Base-by-base conservation (phyloP, 2,113 vertebrate species). In the Scortum barcoo region DNA sequence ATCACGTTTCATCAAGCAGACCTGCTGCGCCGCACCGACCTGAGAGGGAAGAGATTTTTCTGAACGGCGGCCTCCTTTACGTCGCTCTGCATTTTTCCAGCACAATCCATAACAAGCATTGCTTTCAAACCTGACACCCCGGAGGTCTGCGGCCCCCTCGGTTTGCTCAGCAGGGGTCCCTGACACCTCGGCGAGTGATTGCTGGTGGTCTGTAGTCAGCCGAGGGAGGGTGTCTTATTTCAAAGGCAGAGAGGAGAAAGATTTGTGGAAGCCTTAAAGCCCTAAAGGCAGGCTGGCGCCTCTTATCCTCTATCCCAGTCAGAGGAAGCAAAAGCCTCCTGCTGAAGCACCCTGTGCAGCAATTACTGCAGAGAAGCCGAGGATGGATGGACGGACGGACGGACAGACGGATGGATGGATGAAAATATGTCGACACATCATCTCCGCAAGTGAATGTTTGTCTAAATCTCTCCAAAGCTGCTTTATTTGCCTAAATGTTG, bases 231-330 rank as follows among this genome's bases (percentile, higher is more conserved):
- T 84, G 82, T 87, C 80, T 74, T 26, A 71, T 90, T 85, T 90
- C 83, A 87, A 89, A 78, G 73, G 90, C 33, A 36, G 40, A 72
- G 83, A 71, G 68, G 69, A 86, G 84, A 69, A 68, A 79, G 86
- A 83, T 90, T 83, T 86, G 81, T 77, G 60, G 75, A 66, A 81
- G 67, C 78, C 85, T 80, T 80, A 81, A 86, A 87, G 79, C 80
- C 85, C 83, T 75, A 22, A 72, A 86, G 88, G 83, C 83, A 81
- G 76, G 17, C 85, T 86, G 89, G 87, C 56, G 87, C 84, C 81
- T 88, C 76, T 71, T 86, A 77, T 86, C 76, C 71, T 86, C 73
- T 11, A 62, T 78, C 85, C 68, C 54, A 77, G 87, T 69, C 78
- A 54, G 78, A 77, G 66, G 75, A 81, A 72, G 82, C 75, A 69